Evolutionary conservation across 2,113 vertebrate genomes (phyloP).

Genomic region (Clarias magur): DNA sequence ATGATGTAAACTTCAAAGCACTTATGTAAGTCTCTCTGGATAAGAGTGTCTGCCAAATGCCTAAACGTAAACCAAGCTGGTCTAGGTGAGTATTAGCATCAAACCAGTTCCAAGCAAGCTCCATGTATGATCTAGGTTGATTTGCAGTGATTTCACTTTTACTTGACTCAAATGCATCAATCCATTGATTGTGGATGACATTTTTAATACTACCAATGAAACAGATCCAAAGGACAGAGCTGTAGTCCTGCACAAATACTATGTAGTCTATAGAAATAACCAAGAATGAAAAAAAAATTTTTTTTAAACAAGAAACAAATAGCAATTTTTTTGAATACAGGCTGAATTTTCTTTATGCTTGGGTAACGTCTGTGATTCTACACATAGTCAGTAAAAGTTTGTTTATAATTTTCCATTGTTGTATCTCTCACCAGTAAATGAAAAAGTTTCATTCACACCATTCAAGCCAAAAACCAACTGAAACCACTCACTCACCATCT

Average conservation of each 20-base stretch:
- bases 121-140: no score
- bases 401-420: not conserved
- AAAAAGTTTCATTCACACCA: not conserved
- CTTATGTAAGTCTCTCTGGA: no score
- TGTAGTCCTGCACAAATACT: not conserved
- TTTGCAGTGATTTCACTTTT: not conserved
- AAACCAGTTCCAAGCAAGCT: not conserved
- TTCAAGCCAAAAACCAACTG: not conserved
- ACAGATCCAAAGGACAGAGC: not conserved
- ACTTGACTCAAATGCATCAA: not conserved
- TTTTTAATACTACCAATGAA: not conserved
- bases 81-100: not conserved
- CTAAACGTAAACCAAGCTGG: not conserved
- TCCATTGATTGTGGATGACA: not conserved
- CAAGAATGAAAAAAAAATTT: not conserved
- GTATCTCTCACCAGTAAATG: not conserved
- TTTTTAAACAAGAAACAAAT: not conserved
- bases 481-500: no score
- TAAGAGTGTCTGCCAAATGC: no score
- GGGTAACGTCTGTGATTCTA: not conserved
- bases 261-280: not conserved
- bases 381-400: not conserved
- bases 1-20: no score
- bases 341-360: not conserved
- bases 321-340: not conserved